Evolutionary conservation across 2,888 invertebrate genomes (phyloP), one percentile per base, ranked within the genome.

Genomic region (Andrena dorsata): DNA sequence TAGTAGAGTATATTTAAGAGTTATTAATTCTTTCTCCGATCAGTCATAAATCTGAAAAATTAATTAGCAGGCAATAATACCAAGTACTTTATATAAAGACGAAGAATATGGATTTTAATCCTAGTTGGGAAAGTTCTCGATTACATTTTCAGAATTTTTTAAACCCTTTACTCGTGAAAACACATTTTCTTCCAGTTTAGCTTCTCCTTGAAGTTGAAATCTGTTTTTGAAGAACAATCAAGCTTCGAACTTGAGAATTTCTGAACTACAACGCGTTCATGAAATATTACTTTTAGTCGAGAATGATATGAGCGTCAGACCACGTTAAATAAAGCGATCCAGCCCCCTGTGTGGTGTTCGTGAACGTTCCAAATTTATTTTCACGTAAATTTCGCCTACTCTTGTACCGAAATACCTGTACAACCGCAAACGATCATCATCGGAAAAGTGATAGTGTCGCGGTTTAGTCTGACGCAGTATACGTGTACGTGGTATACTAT

Each of bases 391-490:
- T 81, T 81, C 80, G 64, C 10, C 41, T 74, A 70, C 81, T 80
- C 81, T 74, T 81, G 81, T 69, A 80, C 26, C 69, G 69, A 80
- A 69, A 80, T 81, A 74, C 81, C 64, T 70, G 81, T 51, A 60
- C 74, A 65, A 28, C 81, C 80, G 60, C 81, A 80, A 81, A 80
- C 74, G 81, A 80, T 81, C 81, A 80, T 81, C 81, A 70, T 80
- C 65, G 81, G 81, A 80, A 81, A 81, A 81, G 80, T 81, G 81
- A 81, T 81, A 81, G 81, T 80, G 80, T 80, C 80, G 81, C 81
- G 81, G 81, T 81, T 81, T 65, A 28, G 74, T 80, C 74, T 13
- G 80, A 72, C 72, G 63, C 80, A 20, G 53, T 79, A 63, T 56
- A 80, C 56, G 70, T 20, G 60, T 61, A 66, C n/a, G 60, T 35